Percentiles rank a stretch among this genome's conserved stretches.
Evolutionary conservation across 2,113 vertebrate genomes (phyloP).

Genomic region (Apistogramma diplotaenia): DNA sequence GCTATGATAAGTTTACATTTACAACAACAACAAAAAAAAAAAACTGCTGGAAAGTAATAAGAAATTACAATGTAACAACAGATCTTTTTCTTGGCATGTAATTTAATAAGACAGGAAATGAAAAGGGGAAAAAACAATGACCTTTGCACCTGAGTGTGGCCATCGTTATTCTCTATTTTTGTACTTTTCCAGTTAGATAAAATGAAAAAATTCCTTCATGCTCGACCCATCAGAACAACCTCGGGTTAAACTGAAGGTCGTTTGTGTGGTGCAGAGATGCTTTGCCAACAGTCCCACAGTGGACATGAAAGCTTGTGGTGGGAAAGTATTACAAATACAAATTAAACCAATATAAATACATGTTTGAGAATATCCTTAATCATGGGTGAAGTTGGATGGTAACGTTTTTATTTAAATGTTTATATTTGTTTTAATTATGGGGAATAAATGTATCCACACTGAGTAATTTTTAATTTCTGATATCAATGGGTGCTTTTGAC

Average conservation of each 20-base stretch:
- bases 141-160: background rate
- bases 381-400: fast-evolving
- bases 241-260: background rate
- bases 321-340: background rate
- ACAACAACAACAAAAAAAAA: background rate
- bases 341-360: background rate
- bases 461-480: background rate
- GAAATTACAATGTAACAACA: background rate
- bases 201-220: background rate
- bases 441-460: background rate
- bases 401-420: background rate
- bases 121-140: background rate
- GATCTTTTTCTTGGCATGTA: fast-evolving
- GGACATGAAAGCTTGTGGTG: background rate
- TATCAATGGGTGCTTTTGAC: no score
- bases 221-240: background rate
- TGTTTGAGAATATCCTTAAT: background rate
- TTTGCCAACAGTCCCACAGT: background rate
- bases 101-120: background rate
- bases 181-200: background rate
- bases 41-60: background rate
- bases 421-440: background rate
- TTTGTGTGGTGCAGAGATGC: background rate
- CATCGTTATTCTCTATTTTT: background rate
- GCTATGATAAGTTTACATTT: background rate